Conservation (phyloP, 2,797 vertebrate genomes). For the Helarctos malayanus region DNA sequence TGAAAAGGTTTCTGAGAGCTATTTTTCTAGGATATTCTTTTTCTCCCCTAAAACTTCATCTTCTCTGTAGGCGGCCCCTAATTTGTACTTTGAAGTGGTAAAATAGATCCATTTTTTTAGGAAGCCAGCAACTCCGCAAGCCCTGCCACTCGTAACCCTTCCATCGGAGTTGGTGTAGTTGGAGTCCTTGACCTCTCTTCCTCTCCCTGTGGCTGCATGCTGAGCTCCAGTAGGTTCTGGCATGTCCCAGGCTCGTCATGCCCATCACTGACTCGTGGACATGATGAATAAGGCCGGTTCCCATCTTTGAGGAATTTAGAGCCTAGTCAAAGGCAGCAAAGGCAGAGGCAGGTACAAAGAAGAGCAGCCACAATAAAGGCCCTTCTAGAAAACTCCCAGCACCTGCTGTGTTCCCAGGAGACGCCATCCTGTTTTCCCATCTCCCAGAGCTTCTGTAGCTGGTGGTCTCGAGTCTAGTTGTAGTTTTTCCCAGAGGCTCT, state of each 20-base stretch:
- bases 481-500: not conserved
- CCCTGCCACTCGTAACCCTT: not conserved
- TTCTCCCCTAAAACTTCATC: not conserved
- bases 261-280: not conserved
- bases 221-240: not conserved
- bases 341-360: not conserved
- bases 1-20: slow-evolving; percentile 34
- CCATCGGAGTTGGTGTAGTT: not conserved
- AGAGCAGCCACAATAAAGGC: not conserved
- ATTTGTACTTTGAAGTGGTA: slow-evolving; percentile 9
- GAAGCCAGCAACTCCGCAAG: not conserved
- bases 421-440: not conserved
- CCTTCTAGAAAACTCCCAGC: not conserved
- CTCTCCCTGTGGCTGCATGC: not conserved
- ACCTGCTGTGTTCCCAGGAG: not conserved
- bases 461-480: not conserved
- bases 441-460: not conserved
- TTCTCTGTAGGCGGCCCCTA: not conserved
- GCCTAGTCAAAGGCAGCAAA: not conserved
- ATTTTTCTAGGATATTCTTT: slow-evolving; percentile 38
- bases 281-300: not conserved
- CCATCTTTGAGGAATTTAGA: not conserved
- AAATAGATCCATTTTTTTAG: slow-evolving; percentile 17
- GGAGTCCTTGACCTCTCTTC: not conserved
- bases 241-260: not conserved